Evolutionary conservation across 2,113 vertebrate species (phyloP).

Genomic region (Hipposideros armiger): DNA sequence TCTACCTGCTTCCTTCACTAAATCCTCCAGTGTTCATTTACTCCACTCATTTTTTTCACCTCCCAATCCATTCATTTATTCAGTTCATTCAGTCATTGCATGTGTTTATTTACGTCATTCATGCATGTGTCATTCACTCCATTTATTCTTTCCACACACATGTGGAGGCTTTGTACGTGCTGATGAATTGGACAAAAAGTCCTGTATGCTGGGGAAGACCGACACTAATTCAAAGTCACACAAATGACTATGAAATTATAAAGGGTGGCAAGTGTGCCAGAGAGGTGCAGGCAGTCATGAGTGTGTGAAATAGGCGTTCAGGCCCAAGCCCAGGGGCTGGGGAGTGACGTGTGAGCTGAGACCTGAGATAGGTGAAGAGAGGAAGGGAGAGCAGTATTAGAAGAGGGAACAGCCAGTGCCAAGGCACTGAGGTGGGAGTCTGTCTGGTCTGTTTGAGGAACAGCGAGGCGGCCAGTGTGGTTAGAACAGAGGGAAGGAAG

Average conservation of each 20-base stretch:
- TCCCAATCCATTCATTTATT: not conserved
- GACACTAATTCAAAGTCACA: not conserved
- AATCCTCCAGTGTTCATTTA: not conserved
- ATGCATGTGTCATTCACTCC: too few relatives aligned
- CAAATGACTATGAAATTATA: not conserved
- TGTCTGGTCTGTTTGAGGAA: not conserved
- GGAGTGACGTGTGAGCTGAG: not conserved
- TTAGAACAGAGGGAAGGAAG: not conserved
- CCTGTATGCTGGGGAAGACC: not conserved
- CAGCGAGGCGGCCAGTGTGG: fast-evolving
- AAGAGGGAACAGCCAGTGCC: not conserved
- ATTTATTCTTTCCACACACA: not conserved
- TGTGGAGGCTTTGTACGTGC: not conserved
- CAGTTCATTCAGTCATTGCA: not conserved
- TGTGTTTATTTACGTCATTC: not conserved
- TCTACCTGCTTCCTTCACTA: fast-evolving
- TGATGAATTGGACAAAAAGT: not conserved
- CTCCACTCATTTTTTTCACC: not conserved
- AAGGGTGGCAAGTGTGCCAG: fast-evolving
- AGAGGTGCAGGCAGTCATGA: not conserved
- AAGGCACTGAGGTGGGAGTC: not conserved
- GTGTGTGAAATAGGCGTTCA: fast-evolving
- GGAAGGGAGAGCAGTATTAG: not conserved
- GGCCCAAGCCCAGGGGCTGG: not conserved
- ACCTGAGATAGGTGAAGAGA: not conserved